Conservation (phyloP, 2,888 invertebrate species). For the Brenthis daphne region DNA sequence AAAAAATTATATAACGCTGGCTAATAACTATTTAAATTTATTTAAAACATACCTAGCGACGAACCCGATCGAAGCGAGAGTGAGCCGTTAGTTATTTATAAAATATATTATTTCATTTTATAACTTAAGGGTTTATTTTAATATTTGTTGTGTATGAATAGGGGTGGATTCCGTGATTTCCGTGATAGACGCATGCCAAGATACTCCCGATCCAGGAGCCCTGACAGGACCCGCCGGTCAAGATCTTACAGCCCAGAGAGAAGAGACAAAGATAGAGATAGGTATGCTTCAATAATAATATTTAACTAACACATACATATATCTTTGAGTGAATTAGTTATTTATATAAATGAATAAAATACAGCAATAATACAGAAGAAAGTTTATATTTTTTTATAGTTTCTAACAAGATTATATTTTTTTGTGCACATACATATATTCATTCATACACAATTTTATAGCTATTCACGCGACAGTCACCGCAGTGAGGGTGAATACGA, state of each 20-base stretch:
- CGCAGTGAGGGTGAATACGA: constrained; percentile 80
- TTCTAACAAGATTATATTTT: background rate
- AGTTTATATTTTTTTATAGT: background rate
- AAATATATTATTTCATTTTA: too few relatives aligned
- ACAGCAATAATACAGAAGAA: background rate
- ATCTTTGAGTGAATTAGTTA: background rate
- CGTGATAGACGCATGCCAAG: constrained; percentile 84
- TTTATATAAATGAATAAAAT: too few relatives aligned
- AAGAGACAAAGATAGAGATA: constrained; percentile 77
- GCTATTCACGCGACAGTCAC: constrained; percentile 59
- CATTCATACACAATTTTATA: background rate
- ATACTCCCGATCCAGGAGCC: constrained; percentile 83
- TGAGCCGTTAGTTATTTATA: too few relatives aligned
- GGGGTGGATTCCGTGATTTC: constrained; percentile 85
- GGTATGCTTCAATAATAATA: constrained; percentile 48
- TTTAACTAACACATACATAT: background rate
- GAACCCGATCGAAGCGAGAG: too few relatives aligned
- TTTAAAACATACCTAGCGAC: too few relatives aligned
- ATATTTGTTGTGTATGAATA: constrained; percentile 26
- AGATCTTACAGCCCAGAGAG: constrained; percentile 76
- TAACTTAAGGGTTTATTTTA: background rate
- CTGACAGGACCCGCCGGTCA: constrained; percentile 71
- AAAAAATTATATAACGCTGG: too few relatives aligned
- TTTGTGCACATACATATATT: background rate
- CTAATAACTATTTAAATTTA: too few relatives aligned